These are phyloP conservation scores for Sus scrofa DNA, from an alignment of 2,113 vertebrate genomes.

Conservation along the genomic window T2T-Sscrofa CM000817.6:104708001-104708500, in stretches of 20 bases:
- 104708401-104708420: slow-evolving; percentile 7
- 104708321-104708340: neutral
- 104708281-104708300: neutral
- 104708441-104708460: slow-evolving; percentile 25
- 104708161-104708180: too few relatives aligned
- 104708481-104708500: neutral
- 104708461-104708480: neutral
- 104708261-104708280: neutral
- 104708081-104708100: neutral
- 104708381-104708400: slow-evolving; percentile 33
- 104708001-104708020: neutral
- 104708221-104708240: neutral
- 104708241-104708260: neutral
- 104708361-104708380: neutral
- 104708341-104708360: neutral
- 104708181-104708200: neutral
- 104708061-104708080: neutral
- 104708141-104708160: neutral
- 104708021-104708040: neutral
- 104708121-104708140: neutral
- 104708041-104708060: neutral
- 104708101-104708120: neutral
- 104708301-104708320: neutral
- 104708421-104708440: neutral
- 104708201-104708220: neutral